A percentile compares a stretch with the other conserved stretches of the same genome.
phyloP scores from a whole-genome alignment of 2,113 vertebrate species.

The Maccullochella peelii region DNA sequence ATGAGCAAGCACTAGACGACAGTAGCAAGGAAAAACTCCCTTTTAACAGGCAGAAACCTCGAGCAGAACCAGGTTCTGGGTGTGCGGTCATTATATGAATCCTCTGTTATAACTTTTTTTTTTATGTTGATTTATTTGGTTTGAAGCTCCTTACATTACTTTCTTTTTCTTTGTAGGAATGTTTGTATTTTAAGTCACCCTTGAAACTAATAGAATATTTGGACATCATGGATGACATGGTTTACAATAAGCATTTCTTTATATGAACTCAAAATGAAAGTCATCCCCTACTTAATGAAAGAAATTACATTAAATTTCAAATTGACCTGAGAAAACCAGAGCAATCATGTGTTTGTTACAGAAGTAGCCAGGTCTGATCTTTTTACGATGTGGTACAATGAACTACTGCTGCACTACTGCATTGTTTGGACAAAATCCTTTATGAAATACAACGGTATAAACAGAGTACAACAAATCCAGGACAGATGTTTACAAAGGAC shows the following conservation, averaged over 20 bases:
- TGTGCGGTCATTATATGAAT: background rate
- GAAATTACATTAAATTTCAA: constrained; percentile 18
- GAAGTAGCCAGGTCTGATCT: background rate
- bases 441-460: background rate
- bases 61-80: too few species aligned
- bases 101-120: constrained; percentile 7
- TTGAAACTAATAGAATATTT: background rate
- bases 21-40: too few species aligned
- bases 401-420: background rate
- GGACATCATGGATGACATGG: background rate
- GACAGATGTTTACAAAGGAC: background rate
- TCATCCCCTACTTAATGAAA: background rate
- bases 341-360: constrained; percentile 20
- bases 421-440: background rate
- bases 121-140: background rate
- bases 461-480: constrained; percentile 3
- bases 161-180: constrained; percentile 2
- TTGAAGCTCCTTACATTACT: background rate
- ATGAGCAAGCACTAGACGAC: too few species aligned
- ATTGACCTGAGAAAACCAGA: background rate
- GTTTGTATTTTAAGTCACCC: background rate
- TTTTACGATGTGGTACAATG: background rate
- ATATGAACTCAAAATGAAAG: constrained; percentile 25
- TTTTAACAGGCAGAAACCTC: too few species aligned
- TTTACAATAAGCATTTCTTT: background rate